Base-by-base conservation (phyloP, 2,888 invertebrate species). In the Metellina segmentata region DNA sequence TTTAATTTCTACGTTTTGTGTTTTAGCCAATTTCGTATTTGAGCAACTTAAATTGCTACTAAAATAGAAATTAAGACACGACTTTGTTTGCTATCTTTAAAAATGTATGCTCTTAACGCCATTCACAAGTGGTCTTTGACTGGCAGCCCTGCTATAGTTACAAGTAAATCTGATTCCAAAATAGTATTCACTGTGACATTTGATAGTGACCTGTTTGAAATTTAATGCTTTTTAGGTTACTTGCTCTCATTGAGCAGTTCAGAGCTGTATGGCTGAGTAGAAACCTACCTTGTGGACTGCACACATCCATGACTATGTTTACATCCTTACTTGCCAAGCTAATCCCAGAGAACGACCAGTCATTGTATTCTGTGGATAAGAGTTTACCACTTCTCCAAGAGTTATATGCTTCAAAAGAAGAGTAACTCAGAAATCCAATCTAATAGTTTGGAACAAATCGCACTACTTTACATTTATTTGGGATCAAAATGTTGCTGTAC, bases 181-280 rank as follows among this genome's bases (percentile, higher is more conserved):
- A 34, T 34, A 34, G 4, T 34, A 4, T 2, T 34, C 34, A 34
- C 34, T 34, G 4, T 34, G 34, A 34, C 34, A 34, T 34, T 34
- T 34, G 34, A 4, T 34, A 34, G 34, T 34, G 34, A 34, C 34
- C 34, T 34, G 34, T 34, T 34, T 34, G 34, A 34, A 34, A 34
- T 34, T 34, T 34, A 34, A 34, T 72, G 81, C 78, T 34, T 92
- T 94, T 53, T 94, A 95, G 95, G 94, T 95, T 96, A 94, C 94
- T 96, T 79, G 96, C 96, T 88, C 94, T 96, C 89, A 95, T 96
- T 90, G 96, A 96, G 93, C 95, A 95, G 90, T 96, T 96, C 93
- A 95, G 96, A 93, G 95, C 95, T 72, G 95, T 96, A 19, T 96
- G 96, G 96, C 94, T 96, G 61, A 95, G 95, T 92, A 94, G 96